Evolutionary conservation across 2,888 invertebrate genomes (phyloP).

Genomic region (Metopia argyrocephala): DNA sequence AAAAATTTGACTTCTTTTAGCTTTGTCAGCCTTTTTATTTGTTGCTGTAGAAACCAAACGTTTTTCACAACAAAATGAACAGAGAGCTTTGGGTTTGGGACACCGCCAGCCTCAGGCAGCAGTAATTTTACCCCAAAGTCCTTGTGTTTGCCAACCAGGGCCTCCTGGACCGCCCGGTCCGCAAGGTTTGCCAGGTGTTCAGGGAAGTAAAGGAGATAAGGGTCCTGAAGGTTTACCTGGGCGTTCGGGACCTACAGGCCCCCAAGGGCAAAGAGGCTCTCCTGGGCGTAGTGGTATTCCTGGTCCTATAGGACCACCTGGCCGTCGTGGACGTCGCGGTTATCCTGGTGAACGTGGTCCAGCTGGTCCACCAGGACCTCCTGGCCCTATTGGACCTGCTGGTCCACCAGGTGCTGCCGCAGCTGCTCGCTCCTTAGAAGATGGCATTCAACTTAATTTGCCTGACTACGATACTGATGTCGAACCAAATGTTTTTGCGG

Average conservation of each 20-base stretch:
- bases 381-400: conserved; percentile 55
- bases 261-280: conserved; percentile 49
- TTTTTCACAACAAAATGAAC: background rate
- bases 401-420: conserved; percentile 45
- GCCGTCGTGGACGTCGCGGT: conserved; percentile 61
- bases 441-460: background rate
- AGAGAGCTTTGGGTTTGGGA: conserved; percentile 49
- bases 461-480: conserved; percentile 20
- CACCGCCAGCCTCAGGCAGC: conserved; percentile 32
- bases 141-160: conserved; percentile 41
- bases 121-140: conserved; percentile 30
- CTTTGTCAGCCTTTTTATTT: background rate
- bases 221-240: conserved; percentile 62
- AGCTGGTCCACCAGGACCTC: conserved; percentile 56
- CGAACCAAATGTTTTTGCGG: background rate
- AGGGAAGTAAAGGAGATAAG: conserved; percentile 59
- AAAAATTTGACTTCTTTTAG: background rate
- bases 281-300: conserved; percentile 44
- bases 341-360: conserved; percentile 63
- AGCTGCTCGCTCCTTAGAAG: conserved; percentile 29
- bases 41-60: conserved; percentile 11
- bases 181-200: conserved; percentile 51
- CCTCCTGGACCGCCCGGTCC: conserved; percentile 64
- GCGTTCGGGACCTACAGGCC: conserved; percentile 45
- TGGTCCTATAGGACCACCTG: conserved; percentile 62